Conservation (phyloP, 2,113 vertebrate species). For the Apodemus speciosus region DNA sequence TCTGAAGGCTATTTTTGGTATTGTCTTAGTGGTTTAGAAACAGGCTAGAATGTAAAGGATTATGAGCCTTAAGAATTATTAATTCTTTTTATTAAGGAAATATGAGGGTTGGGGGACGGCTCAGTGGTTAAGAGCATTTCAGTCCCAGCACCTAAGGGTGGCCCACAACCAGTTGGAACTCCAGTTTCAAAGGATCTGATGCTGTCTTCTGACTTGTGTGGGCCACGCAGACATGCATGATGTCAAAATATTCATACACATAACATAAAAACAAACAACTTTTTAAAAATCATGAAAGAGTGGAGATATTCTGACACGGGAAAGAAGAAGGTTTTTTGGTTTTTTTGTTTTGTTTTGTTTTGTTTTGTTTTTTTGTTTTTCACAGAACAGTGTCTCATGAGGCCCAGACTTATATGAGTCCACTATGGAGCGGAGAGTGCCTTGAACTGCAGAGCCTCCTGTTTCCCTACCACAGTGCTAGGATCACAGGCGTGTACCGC, state of each 20-base stretch:
- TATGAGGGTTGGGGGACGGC: neutral
- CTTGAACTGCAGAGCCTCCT: neutral
- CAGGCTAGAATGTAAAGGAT: neutral
- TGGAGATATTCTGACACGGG: neutral
- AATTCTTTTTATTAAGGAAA: slow-evolving; percentile 10
- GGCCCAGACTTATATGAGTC: neutral
- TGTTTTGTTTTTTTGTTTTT: neutral
- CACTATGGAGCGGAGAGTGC: neutral
- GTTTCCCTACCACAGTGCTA: neutral
- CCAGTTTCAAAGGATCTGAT: neutral
- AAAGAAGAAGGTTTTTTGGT: neutral
- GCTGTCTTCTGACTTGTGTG: neutral
- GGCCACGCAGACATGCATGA: neutral
- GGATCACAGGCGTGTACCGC: neutral
- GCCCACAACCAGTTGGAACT: neutral
- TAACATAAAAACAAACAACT: neutral
- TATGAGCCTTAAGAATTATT: slow-evolving; percentile 24
- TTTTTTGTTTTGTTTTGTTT: neutral
- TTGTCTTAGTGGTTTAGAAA: neutral
- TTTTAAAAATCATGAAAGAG: neutral
- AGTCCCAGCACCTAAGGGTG: neutral
- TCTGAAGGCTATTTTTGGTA: neutral
- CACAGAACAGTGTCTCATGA: neutral
- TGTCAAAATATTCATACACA: neutral
- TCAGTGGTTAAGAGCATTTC: neutral